A percentile compares a stretch with the other conserved stretches of the same genome.
These are phyloP conservation scores for Parapristionchus giblindavisi DNA, from an alignment of 2,888 invertebrate genomes.

Conservation along the genomic window DNA sequence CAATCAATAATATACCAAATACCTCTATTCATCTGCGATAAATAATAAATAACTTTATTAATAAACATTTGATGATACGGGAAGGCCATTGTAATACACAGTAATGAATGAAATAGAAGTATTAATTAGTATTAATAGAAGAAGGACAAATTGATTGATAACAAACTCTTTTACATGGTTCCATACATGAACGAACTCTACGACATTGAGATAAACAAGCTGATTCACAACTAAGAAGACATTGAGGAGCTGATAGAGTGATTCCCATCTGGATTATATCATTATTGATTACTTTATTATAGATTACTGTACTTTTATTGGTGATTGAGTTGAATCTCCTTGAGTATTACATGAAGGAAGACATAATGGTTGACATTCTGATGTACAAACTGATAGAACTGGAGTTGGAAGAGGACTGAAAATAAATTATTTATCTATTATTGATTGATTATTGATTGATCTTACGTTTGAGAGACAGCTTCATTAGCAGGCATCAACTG, in stretches of 20 bases:
- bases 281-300: background rate
- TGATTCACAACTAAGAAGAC: background rate
- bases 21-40: constrained; percentile 15
- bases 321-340: background rate
- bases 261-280: constrained; percentile 6
- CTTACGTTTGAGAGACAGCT: constrained; percentile 3
- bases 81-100: no score
- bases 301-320: background rate
- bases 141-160: constrained; percentile 5
- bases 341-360: constrained; percentile 25
- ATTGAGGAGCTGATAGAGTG: constrained; percentile 24
- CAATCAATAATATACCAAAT: background rate
- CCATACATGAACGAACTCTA: background rate
- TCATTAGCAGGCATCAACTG: background rate
- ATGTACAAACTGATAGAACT: constrained; percentile 5
- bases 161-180: constrained; percentile 12
- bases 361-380: constrained; percentile 24
- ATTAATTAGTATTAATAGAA: background rate
- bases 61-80: no score
- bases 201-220: constrained; percentile 29
- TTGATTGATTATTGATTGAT: background rate
- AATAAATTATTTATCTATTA: background rate
- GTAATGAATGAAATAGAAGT: no score
- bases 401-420: constrained; percentile 30
- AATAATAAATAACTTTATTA: no score